Conservation (phyloP, 2,797 vertebrate species). For the Halcyon leucocephala region DNA sequence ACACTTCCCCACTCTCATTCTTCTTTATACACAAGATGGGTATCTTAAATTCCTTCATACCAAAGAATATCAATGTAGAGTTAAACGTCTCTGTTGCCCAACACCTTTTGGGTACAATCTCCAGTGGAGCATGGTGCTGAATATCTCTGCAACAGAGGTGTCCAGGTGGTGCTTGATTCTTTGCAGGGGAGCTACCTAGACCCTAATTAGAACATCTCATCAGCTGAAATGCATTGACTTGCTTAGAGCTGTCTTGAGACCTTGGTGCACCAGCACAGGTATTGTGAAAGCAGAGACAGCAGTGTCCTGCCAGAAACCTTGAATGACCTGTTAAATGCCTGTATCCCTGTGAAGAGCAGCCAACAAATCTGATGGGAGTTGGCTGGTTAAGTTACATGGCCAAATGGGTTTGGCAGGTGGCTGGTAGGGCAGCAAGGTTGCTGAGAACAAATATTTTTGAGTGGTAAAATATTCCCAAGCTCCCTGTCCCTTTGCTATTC, state of each 20-base stretch:
- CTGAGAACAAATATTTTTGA: background rate
- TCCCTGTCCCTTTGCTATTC: background rate
- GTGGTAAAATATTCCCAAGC: background rate
- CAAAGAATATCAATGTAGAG: background rate
- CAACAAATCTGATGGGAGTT: background rate
- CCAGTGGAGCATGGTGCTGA: background rate
- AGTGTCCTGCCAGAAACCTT: background rate
- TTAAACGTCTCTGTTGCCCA: background rate
- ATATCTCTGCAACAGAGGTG: background rate
- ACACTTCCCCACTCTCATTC: fast-evolving
- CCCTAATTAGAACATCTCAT: background rate
- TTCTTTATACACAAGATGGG: background rate
- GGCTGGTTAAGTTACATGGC: background rate
- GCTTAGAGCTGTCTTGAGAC: background rate
- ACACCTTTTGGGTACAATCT: background rate
- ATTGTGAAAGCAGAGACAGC: background rate
- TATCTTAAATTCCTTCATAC: background rate
- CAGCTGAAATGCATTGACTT: background rate
- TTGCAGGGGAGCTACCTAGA: background rate
- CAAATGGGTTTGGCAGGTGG: background rate
- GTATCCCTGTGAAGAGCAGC: background rate
- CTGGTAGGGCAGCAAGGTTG: background rate
- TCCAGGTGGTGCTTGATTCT: background rate
- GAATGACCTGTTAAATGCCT: background rate
- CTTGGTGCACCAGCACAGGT: background rate